Conservation (phyloP, 2,888 invertebrate species). For the Hypena proboscidalis region DNA sequence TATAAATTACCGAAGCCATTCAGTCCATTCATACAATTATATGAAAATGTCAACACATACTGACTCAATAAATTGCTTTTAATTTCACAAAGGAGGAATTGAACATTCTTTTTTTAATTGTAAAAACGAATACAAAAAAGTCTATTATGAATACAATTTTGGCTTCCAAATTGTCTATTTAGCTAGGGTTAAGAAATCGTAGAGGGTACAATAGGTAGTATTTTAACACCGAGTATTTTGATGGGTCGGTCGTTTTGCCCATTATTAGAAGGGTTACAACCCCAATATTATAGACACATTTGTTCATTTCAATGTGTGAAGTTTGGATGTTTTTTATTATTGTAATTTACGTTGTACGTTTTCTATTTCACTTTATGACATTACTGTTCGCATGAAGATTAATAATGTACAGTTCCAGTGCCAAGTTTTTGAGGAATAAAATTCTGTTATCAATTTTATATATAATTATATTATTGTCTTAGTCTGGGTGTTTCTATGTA, state of each 20-base stretch:
- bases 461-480: no score
- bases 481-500: no score
- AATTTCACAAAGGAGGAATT: slow-evolving; percentile 42
- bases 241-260: slow-evolving; percentile 64
- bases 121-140: slow-evolving; percentile 59
- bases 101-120: slow-evolving; percentile 49
- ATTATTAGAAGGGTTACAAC: slow-evolving; percentile 70
- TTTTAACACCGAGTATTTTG: slow-evolving; percentile 79
- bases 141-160: slow-evolving; percentile 75
- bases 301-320: slow-evolving; percentile 27
- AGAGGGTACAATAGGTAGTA: slow-evolving; percentile 74
- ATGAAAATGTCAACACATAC: slow-evolving; percentile 26
- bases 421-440: no score
- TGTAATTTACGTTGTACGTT: slow-evolving; percentile 4
- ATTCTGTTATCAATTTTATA: no score
- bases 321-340: slow-evolving; percentile 20
- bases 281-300: slow-evolving; percentile 35
- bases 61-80: slow-evolving; percentile 35
- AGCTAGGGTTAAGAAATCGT: slow-evolving; percentile 81
- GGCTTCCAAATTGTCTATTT: slow-evolving; percentile 75
- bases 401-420: no score
- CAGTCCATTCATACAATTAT: slow-evolving; percentile 15
- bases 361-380: slow-evolving; percentile 4
- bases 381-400: no score
- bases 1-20: slow-evolving; percentile 13